Evolutionary conservation across 2,888 invertebrate species (phyloP).

Genomic region (Matsumyia berberina): DNA sequence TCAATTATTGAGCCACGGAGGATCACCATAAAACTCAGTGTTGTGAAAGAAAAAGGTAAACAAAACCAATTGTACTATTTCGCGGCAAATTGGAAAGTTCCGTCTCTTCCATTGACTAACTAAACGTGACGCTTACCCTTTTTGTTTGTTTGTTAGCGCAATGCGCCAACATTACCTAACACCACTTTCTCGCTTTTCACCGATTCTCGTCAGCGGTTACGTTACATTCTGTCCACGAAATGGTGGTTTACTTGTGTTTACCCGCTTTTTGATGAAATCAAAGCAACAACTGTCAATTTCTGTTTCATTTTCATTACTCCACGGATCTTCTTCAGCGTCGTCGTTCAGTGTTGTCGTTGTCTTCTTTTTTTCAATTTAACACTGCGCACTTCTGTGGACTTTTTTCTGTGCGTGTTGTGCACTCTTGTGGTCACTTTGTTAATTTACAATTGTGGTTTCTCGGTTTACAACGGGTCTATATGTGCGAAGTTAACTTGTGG

Average conservation of each 20-base stretch:
- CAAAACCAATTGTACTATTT: neutral
- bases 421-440: conserved; percentile 71
- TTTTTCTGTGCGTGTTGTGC: neutral
- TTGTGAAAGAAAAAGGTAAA: neutral
- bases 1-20: too few relatives aligned
- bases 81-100: conserved; percentile 66
- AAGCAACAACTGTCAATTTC: conserved; percentile 48
- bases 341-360: neutral
- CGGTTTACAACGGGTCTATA: too few relatives aligned
- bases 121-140: conserved; percentile 52
- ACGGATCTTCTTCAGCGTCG: neutral
- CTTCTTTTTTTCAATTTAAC: conserved; percentile 17
- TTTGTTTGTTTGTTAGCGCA: conserved; percentile 6
- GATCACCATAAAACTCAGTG: neutral
- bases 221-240: conserved; percentile 33
- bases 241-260: conserved; percentile 1
- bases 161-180: conserved; percentile 51
- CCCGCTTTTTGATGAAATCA: conserved; percentile 20
- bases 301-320: too few relatives aligned
- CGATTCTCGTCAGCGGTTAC: conserved; percentile 28
- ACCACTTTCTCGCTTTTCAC: conserved; percentile 58
- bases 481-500: conserved; percentile 53
- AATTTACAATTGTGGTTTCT: conserved; percentile 69
- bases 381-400: conserved; percentile 38
- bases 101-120: conserved; percentile 31